Percentiles rank a stretch among this genome's conserved stretches.
phyloP scores from a whole-genome alignment of 2,797 vertebrate genomes.

The Danio jaintianensis region DNA sequence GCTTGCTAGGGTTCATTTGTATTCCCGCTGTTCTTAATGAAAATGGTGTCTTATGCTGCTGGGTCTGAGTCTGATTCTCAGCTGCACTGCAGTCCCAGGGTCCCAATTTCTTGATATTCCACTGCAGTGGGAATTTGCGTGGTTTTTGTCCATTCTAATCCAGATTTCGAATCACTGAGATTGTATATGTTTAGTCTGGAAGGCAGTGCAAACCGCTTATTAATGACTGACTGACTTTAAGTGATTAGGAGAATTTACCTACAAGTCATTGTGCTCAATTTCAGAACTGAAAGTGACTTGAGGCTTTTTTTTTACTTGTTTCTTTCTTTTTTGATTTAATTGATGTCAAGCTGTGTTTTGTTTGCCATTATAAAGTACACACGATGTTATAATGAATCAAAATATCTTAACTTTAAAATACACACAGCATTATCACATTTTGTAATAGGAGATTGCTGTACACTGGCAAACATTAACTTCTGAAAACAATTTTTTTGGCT shows the following conservation, averaged over 20 bases:
- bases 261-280: neutral
- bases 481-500: too few species aligned
- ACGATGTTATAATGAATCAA: too few species aligned
- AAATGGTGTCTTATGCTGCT: slow-evolving; percentile 50
- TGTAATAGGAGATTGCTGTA: too few species aligned
- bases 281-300: neutral
- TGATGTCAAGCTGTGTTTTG: neutral
- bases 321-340: neutral
- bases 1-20: slow-evolving; percentile 52
- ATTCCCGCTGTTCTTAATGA: slow-evolving; percentile 54
- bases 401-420: too few species aligned
- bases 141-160: too few species aligned
- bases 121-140: neutral
- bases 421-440: too few species aligned
- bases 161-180: neutral
- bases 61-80: slow-evolving; percentile 8
- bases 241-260: neutral
- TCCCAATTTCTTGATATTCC: neutral
- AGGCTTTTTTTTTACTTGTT: too few species aligned
- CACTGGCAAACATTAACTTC: too few species aligned
- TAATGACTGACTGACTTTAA: neutral
- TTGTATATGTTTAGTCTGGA: neutral
- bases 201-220: neutral
- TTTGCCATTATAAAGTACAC: neutral
- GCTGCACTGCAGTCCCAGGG: neutral